These are phyloP conservation scores for Neodontobutis hainanensis DNA, from an alignment of 2,113 vertebrate species.

Conservation along the genomic window DNA sequence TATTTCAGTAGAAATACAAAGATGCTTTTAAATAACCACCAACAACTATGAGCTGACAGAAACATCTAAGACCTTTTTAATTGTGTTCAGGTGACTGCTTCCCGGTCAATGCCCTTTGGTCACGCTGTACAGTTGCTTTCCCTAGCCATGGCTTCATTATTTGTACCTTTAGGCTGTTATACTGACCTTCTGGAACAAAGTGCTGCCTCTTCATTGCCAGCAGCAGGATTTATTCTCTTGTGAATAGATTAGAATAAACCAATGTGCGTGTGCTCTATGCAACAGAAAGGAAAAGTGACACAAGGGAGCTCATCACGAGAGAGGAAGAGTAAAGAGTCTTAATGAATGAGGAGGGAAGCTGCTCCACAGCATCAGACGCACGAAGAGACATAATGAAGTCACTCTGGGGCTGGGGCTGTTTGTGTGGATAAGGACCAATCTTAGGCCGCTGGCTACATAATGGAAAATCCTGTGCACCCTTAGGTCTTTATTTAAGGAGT, in stretches of 20 bases:
- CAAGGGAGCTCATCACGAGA: slow-evolving; percentile 66
- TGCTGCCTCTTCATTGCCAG: slow-evolving; percentile 23
- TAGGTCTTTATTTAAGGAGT: slow-evolving; percentile 39
- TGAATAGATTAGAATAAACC: slow-evolving; percentile 70
- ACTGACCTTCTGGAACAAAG: slow-evolving; percentile 49
- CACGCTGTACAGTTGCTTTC: slow-evolving; percentile 26
- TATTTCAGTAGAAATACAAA: no score
- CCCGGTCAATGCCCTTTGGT: slow-evolving; percentile 1
- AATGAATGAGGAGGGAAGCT: slow-evolving; percentile 62
- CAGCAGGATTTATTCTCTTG: slow-evolving; percentile 33
- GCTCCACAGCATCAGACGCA: slow-evolving; percentile 55
- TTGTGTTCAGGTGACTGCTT: slow-evolving; percentile 1
- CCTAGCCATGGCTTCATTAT: slow-evolving; percentile 4
- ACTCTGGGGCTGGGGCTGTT: slow-evolving; percentile 64
- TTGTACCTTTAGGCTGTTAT: slow-evolving; percentile 50
- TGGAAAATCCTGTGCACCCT: slow-evolving; percentile 41
- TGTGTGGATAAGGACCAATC: slow-evolving; percentile 53
- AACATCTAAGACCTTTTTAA: neutral
- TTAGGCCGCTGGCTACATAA: slow-evolving; percentile 32
- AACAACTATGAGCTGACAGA: neutral
- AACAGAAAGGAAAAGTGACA: slow-evolving; percentile 60
- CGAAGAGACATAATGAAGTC: slow-evolving; percentile 79
- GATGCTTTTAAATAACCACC: no score
- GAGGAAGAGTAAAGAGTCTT: slow-evolving; percentile 66
- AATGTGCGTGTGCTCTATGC: slow-evolving; percentile 39